Conservation (phyloP, 1,140 invertebrate species). For the Palaemon carinicauda region DNA sequence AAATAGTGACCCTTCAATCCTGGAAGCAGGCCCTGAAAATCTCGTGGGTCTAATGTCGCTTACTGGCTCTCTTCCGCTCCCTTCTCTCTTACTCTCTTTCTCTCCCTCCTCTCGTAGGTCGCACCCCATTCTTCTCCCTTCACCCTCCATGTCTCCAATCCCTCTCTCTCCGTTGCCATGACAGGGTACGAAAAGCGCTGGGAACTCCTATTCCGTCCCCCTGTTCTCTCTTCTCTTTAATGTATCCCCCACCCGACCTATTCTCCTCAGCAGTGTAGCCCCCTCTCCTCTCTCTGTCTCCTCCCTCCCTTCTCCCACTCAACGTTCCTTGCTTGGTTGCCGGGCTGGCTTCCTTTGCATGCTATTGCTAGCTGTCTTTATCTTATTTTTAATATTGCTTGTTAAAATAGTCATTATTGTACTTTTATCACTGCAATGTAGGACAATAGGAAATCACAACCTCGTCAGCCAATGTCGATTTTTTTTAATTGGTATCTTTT, state of each 20-base stretch:
- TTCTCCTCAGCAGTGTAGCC: not conserved
- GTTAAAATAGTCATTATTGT: too few species aligned
- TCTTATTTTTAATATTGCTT: not conserved
- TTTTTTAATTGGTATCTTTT: too few species aligned
- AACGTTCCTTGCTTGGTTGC: not conserved
- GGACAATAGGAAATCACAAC: too few species aligned
- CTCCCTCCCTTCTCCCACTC: not conserved
- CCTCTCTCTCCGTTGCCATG: not conserved
- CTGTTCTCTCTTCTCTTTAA: not conserved
- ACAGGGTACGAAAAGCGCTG: not conserved
- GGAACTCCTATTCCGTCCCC: not conserved
- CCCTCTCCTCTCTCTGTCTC: not conserved
- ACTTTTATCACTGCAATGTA: too few species aligned
- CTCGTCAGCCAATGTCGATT: too few species aligned
- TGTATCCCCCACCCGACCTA: not conserved
- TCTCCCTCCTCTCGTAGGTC: not conserved
- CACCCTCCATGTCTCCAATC: not conserved
- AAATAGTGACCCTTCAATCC: too few species aligned
- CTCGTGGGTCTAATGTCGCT: not conserved
- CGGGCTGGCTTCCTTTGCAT: not conserved
- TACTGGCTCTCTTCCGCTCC: not conserved
- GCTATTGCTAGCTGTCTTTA: not conserved
- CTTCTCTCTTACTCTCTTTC: not conserved
- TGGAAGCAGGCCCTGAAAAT: too few species aligned
- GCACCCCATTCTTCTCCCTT: not conserved